Percentiles rank a stretch among this genome's conserved stretches.
phyloP scores from a whole-genome alignment of 53 echinoderm and acorn worm genomes.

The Echinarachnius parma region DNA sequence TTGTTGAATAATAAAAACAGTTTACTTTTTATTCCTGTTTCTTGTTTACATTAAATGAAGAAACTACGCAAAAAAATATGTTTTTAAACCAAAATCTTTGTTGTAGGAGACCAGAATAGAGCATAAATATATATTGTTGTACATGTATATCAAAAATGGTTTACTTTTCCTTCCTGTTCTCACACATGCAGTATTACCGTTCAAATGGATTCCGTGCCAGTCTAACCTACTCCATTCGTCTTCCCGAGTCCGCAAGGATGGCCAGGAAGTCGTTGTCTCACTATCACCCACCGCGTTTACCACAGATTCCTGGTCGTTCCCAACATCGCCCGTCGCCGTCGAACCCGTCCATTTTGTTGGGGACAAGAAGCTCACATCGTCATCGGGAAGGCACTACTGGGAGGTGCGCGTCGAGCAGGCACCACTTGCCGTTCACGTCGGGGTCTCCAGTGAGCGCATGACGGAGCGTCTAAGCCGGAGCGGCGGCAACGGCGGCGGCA shows the following conservation, averaged over 20 bases:
- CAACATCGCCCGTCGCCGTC: constrained; percentile 58
- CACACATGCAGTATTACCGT: too few species aligned
- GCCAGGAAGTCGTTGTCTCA: constrained; percentile 55
- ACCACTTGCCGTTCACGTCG: constrained; percentile 65
- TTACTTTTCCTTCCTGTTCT: constrained; percentile 41
- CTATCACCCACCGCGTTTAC: constrained; percentile 32
- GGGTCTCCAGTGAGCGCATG: constrained; percentile 60
- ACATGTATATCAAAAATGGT: too few species aligned
- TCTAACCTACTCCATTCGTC: constrained; percentile 41
- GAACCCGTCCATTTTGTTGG: constrained; percentile 74
- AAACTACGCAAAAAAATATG: too few species aligned
- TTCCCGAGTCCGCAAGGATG: constrained; percentile 62
- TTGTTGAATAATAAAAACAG: too few species aligned
- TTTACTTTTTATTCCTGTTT: too few species aligned
- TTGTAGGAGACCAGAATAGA: too few species aligned
- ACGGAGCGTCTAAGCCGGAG: constrained; percentile 55
- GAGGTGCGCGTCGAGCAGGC: constrained; percentile 69
- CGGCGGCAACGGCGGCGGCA: constrained; percentile 39
- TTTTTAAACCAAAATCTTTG: too few species aligned
- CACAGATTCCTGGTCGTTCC: constrained; percentile 45
- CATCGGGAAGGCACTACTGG: constrained; percentile 90
- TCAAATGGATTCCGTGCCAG: constrained; percentile 67
- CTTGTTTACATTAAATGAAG: too few species aligned
- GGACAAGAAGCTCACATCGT: constrained; percentile 68
- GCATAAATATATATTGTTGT: too few species aligned